Evolutionary conservation across 1,140 invertebrate genomes (phyloP).

Genomic region (Zophobas atratus): DNA sequence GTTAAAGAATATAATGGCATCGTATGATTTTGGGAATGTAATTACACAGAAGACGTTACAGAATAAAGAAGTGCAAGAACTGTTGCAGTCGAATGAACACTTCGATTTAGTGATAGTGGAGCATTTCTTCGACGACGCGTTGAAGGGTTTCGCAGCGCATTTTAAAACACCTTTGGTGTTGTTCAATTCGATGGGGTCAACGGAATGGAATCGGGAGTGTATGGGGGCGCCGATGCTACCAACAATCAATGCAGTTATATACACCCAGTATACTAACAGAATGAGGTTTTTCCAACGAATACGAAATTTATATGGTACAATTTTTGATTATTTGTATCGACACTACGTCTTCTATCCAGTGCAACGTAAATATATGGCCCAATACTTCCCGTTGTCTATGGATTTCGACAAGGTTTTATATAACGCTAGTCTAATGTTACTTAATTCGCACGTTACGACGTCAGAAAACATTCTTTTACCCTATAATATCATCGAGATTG

Average conservation of each 20-base stretch:
- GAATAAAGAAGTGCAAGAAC: slow-evolving; percentile 47
- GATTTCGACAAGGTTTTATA: slow-evolving; percentile 69
- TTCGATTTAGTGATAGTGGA: slow-evolving; percentile 70
- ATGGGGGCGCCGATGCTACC: slow-evolving; percentile 65
- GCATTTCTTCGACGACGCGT: slow-evolving; percentile 68
- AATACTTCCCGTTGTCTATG: slow-evolving; percentile 69
- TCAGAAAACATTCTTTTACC: slow-evolving; percentile 51
- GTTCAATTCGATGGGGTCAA: slow-evolving; percentile 64
- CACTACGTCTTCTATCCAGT: slow-evolving; percentile 53
- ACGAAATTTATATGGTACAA: slow-evolving; percentile 61
- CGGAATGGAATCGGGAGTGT: slow-evolving; percentile 54
- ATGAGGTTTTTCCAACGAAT: slow-evolving; percentile 70
- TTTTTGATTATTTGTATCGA: slow-evolving; percentile 52
- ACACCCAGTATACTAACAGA: slow-evolving; percentile 58
- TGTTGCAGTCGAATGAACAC: slow-evolving; percentile 63
- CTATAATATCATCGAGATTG: slow-evolving; percentile 70
- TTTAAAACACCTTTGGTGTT: slow-evolving; percentile 67
- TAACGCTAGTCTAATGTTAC: slow-evolving; percentile 68
- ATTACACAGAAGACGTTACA: slow-evolving; percentile 56
- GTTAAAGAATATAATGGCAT: slow-evolving; percentile 4
- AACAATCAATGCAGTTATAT: slow-evolving; percentile 65
- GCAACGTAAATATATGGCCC: slow-evolving; percentile 65
- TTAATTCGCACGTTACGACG: slow-evolving; percentile 71
- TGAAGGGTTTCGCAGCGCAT: slow-evolving; percentile 65
- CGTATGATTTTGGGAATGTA: not conserved